Evolutionary conservation across 2,888 invertebrate genomes (phyloP).

Genomic region (Xestia c-nigrum): DNA sequence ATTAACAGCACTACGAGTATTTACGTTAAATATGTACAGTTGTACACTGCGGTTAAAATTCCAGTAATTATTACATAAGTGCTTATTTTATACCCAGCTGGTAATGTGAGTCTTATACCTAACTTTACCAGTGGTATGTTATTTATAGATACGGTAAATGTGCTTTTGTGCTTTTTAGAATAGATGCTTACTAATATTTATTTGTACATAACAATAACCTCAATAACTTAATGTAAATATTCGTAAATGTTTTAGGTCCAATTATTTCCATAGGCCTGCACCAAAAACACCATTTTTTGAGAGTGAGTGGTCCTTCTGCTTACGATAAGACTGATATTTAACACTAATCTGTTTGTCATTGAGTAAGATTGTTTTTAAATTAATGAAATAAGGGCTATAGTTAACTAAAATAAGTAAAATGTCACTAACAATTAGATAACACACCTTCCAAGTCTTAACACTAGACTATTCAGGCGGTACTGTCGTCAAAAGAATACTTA

Average conservation of each 20-base stretch:
- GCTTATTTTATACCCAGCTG: conserved; percentile 32
- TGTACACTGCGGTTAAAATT: conserved; percentile 45
- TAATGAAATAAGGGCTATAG: neutral
- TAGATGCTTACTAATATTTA: conserved; percentile 1
- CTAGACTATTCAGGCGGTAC: neutral
- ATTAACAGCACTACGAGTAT: conserved; percentile 18
- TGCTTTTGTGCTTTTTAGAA: neutral
- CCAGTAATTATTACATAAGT: conserved; percentile 43
- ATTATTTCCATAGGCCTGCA: neutral
- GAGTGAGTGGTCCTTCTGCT: neutral
- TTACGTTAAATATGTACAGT: neutral
- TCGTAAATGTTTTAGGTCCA: neutral
- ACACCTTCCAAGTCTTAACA: neutral
- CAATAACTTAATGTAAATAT: neutral
- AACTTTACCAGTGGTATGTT: neutral
- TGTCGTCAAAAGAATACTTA: neutral
- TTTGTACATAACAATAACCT: conserved; percentile 6
- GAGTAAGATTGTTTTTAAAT: neutral
- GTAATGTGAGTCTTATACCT: conserved; percentile 3
- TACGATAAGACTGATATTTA: neutral
- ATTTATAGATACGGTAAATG: conserved; percentile 7
- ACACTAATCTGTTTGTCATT: neutral
- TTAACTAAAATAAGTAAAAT: neutral
- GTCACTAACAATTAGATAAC: neutral
- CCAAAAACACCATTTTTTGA: neutral